phyloP scores from a whole-genome alignment of 2,888 invertebrate genomes.

The Synergus itoensis region DNA sequence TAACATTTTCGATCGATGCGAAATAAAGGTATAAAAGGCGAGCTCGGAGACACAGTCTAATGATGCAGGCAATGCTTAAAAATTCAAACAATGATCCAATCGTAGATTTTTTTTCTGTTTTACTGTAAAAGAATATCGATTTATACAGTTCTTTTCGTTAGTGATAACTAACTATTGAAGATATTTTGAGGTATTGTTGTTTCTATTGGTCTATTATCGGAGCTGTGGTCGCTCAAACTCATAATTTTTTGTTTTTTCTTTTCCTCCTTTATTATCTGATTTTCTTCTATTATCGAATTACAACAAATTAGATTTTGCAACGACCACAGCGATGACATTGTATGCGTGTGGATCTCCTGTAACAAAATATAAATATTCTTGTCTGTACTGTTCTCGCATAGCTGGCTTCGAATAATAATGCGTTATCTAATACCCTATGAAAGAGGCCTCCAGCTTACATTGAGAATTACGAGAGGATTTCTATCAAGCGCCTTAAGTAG shows the following conservation, averaged over 20 bases:
- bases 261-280: neutral
- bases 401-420: constrained; percentile 72
- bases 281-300: constrained; percentile 26
- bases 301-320: constrained; percentile 54
- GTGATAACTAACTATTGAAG: constrained; percentile 76
- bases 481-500: constrained; percentile 46
- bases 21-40: constrained; percentile 59
- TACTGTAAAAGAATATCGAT: constrained; percentile 77
- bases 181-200: constrained; percentile 78
- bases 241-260: constrained; percentile 41
- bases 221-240: constrained; percentile 68
- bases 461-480: constrained; percentile 58
- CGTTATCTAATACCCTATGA: constrained; percentile 64
- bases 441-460: constrained; percentile 56
- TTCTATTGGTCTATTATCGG: constrained; percentile 77
- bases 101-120: constrained; percentile 53
- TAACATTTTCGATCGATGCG: constrained; percentile 31
- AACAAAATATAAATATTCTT: constrained; percentile 78
- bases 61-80: constrained; percentile 59
- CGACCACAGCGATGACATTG: constrained; percentile 70
- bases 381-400: constrained; percentile 69
- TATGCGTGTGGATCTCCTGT: constrained; percentile 72
- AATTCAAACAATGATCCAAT: constrained; percentile 50
- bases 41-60: constrained; percentile 64
- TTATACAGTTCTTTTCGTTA: constrained; percentile 76